A percentile compares a stretch with the other conserved stretches of the same genome.
phyloP scores from a whole-genome alignment of 1,140 invertebrate genomes.

The Copidosoma floridanum region DNA sequence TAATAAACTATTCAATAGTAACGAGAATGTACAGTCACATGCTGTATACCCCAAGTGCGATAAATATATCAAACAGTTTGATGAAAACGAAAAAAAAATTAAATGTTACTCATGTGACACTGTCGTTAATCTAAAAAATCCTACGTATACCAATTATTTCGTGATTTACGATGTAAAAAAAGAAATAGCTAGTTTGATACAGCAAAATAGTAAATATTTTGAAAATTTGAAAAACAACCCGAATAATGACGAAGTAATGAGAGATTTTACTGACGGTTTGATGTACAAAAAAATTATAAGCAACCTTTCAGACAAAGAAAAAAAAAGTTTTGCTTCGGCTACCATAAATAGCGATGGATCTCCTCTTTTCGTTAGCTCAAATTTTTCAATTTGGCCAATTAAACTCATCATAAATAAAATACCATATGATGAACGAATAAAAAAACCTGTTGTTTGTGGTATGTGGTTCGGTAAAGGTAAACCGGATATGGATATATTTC shows the following conservation, averaged over 20 bases:
- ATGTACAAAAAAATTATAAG: neutral
- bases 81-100: too few species aligned
- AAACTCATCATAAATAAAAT: conserved; percentile 26
- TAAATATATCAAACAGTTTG: conserved; percentile 12
- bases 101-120: conserved; percentile 2
- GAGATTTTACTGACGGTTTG: too few species aligned
- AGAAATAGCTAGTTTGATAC: conserved; percentile 20
- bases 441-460: too few species aligned
- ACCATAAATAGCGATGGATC: too few species aligned
- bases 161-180: too few species aligned
- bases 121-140: conserved; percentile 3
- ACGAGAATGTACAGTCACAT: neutral
- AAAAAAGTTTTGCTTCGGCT: too few species aligned
- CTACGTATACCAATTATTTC: conserved; percentile 12
- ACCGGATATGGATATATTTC: too few species aligned
- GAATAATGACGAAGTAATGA: conserved; percentile 5
- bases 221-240: too few species aligned
- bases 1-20: conserved; percentile 18
- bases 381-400: conserved; percentile 27
- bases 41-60: conserved; percentile 20
- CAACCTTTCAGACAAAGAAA: conserved; percentile 23
- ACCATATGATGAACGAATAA: too few species aligned
- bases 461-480: too few species aligned
- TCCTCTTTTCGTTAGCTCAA: conserved; percentile 26
- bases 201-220: too few species aligned